Base-by-base conservation (phyloP, 23 tunicate genomes). In the Ascidia mentula region DNA sequence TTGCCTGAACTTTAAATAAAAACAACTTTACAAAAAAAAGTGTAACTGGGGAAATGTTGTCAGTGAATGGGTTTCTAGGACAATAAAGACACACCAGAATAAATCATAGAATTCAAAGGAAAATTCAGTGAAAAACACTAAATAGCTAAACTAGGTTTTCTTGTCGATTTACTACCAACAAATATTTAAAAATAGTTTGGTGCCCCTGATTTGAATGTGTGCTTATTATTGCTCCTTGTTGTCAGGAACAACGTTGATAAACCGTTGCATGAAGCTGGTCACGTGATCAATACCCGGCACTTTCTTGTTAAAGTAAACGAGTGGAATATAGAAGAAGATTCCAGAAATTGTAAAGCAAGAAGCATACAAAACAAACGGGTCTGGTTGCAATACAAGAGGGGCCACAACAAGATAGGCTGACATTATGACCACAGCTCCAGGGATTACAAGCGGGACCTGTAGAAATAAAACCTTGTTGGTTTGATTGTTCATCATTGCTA, bases 341-440 rank as follows among this genome's bases (percentile, higher is more conserved):
- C 78, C 78, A 31, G 31, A 46, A 8, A 74, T 30, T 28, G 78
- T 74, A 31, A 74, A 74, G 6, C 40, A 38, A 9, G 78, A 34
- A 18, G 78, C 46, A 30, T 74, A 74, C 13, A 74, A 31, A 36
- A 74, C 40, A 38, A 74, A 74, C 6, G 78, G 78, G 18, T 74
- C 78, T 37, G 78, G 78, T 18, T 74, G 28, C 6, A 74, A 36
- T 31, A 74, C 78, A 37, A 74, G 78, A 1, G 78, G 78, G 38
- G 78, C 40, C 15, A 74, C 18, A 1, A 74, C 78, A 20, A 74
- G 39, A 38, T 36, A 74, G 17, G 78, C 78, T 5, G 78, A 74
- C 34, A 74, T 74, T 31, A 74, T 18, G 28, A 39, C 40, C 38
- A 74, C 78, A 1, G 26, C 2, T 20, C 28, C 78, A 32, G 78